Evolutionary conservation across 2,797 vertebrate species (phyloP).

Genomic region (Sebastes cheni): DNA sequence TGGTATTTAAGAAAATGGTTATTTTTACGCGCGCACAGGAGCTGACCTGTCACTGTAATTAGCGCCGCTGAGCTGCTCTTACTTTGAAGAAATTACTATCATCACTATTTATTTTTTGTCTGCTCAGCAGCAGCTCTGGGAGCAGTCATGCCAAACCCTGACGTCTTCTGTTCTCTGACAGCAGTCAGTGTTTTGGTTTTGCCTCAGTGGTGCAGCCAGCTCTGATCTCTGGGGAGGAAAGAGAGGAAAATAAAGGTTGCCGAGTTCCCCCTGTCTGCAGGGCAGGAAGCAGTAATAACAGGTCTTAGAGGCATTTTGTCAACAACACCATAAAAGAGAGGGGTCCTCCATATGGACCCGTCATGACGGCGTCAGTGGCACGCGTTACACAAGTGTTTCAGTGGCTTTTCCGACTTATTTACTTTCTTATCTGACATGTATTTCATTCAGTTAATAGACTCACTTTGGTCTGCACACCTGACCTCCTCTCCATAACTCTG

Average conservation of each 20-base stretch:
- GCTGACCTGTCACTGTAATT: slow-evolving; percentile 55
- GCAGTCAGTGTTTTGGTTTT: slow-evolving; percentile 23
- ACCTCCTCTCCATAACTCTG: background rate
- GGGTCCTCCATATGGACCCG: slow-evolving; percentile 39
- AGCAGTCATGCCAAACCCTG: background rate
- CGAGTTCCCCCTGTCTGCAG: slow-evolving; percentile 50
- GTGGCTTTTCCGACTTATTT: background rate
- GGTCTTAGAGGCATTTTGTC: slow-evolving; percentile 63
- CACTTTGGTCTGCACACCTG: background rate
- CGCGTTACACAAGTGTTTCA: background rate
- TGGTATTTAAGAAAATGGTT: slow-evolving; percentile 49
- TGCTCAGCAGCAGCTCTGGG: slow-evolving; percentile 44
- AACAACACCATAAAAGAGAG: slow-evolving; percentile 65
- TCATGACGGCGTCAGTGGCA: slow-evolving; percentile 31
- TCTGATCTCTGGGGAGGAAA: background rate
- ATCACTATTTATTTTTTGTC: slow-evolving; percentile 26
- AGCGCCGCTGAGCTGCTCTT: slow-evolving; percentile 7
- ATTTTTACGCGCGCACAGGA: slow-evolving; percentile 18
- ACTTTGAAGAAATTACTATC: slow-evolving; percentile 40
- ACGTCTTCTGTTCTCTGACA: slow-evolving; percentile 18
- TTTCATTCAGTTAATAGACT: background rate
- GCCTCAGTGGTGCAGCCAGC: slow-evolving; percentile 3
- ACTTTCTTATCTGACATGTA: background rate
- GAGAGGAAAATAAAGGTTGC: background rate
- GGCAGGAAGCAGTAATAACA: slow-evolving; percentile 71